Percentiles rank a stretch among this genome's conserved stretches.
phyloP scores from a whole-genome alignment of 2,113 vertebrate species.

The Willisornis vidua region DNA sequence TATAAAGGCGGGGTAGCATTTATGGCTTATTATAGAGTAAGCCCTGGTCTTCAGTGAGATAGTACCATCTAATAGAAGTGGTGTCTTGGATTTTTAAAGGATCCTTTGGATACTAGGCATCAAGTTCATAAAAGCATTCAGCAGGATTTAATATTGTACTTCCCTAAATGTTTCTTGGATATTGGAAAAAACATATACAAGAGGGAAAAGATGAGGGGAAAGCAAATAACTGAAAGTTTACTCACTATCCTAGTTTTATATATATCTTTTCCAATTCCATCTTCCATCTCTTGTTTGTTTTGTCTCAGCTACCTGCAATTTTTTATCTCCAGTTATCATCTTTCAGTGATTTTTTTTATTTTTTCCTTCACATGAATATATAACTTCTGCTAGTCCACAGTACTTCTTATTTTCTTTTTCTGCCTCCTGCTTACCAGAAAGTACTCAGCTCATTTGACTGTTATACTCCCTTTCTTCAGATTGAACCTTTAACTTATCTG shows the following conservation, averaged over 20 bases:
- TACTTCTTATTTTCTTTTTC: not conserved
- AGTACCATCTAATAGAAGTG: not conserved
- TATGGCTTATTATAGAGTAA: not conserved
- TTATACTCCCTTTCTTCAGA: not conserved
- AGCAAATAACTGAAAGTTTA: not conserved
- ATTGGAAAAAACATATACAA: not conserved
- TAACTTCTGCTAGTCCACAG: not conserved
- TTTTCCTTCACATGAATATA: not conserved
- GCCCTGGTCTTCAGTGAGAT: not conserved
- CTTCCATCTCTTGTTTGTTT: not conserved
- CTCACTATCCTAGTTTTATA: not conserved
- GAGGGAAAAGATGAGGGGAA: not conserved
- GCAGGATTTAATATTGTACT: not conserved
- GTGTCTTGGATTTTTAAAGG: not conserved
- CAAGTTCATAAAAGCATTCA: not conserved
- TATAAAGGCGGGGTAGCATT: not conserved
- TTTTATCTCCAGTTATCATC: not conserved
- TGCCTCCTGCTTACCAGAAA: not conserved
- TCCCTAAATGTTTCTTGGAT: not conserved
- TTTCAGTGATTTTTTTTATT: not conserved
- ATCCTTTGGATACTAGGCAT: not conserved
- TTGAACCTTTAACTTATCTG: not conserved
- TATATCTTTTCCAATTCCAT: not conserved
- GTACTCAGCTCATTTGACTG: not conserved
- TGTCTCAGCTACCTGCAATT: not conserved